Conservation (phyloP, 2,888 invertebrate species). For the Clunio marinus region DNA sequence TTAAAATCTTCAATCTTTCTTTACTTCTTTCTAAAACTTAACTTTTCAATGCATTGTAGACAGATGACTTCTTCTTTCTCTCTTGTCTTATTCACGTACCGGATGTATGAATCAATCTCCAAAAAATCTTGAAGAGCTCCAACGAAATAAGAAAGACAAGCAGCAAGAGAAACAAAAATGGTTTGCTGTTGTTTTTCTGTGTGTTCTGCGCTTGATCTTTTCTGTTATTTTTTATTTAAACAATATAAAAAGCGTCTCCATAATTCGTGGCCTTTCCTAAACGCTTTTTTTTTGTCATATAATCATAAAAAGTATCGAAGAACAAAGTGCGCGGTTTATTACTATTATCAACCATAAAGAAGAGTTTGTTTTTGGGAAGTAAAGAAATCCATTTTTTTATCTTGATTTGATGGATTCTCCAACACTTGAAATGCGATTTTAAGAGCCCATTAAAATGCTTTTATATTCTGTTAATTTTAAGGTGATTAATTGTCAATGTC, state of each 20-base stretch:
- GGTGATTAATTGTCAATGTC: no score
- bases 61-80: neutral
- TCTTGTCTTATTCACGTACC: conserved; percentile 15
- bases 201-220: no score
- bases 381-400: neutral
- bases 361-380: neutral
- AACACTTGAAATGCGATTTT: neutral
- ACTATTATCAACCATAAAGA: neutral
- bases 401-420: neutral
- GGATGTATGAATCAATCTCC: conserved; percentile 36
- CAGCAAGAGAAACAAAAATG: conserved; percentile 31
- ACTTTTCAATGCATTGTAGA: neutral
- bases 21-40: neutral
- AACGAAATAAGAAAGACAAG: conserved; percentile 19
- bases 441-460: no score
- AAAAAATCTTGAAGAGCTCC: conserved; percentile 29
- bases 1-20: neutral
- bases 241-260: conserved; percentile 27
- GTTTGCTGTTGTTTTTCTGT: conserved; percentile 14
- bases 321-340: conserved; percentile 22
- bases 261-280: neutral
- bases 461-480: no score
- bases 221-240: no score
- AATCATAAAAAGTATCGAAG: neutral
- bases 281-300: neutral